Conservation (phyloP, 2,113 vertebrate species). For the Cinclus mexicanus region DNA sequence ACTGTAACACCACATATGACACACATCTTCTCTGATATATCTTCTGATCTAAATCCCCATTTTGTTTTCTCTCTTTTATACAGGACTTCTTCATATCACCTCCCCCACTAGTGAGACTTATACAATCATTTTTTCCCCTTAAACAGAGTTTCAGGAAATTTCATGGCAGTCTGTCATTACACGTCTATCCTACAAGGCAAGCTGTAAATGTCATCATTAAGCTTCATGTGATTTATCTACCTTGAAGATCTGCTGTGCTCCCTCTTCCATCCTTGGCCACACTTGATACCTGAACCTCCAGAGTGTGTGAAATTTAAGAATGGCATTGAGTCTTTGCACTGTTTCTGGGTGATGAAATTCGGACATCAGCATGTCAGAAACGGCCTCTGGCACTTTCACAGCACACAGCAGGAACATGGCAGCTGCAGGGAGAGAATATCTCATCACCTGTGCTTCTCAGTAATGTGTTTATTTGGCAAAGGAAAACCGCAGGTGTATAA, state of each 20-base stretch:
- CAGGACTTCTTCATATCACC: neutral
- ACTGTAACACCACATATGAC: neutral
- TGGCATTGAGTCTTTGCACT: conserved; percentile 92
- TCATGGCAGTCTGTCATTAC: neutral
- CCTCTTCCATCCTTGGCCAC: conserved; percentile 99
- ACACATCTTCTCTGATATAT: neutral
- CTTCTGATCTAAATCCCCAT: neutral
- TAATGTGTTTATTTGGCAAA: neutral
- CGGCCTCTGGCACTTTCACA: conserved; percentile 93
- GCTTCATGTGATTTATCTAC: conserved; percentile 53
- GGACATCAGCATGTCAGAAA: conserved; percentile 96
- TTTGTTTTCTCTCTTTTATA: neutral
- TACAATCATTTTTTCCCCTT: neutral
- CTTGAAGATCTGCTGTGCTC: conserved; percentile 99
- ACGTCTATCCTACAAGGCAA: neutral
- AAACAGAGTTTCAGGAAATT: neutral
- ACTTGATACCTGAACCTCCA: conserved; percentile 99
- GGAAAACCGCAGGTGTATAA: neutral
- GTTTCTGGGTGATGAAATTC: conserved; percentile 97
- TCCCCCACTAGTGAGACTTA: neutral
- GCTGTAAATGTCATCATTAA: neutral
- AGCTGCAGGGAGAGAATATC: conserved; percentile 74
- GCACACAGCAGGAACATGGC: conserved; percentile 98
- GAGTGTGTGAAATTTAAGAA: conserved; percentile 95
- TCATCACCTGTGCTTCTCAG: neutral